Base-by-base conservation (phyloP, 92 coral and sea anemone genomes). In the Parazoanthus swiftii region DNA sequence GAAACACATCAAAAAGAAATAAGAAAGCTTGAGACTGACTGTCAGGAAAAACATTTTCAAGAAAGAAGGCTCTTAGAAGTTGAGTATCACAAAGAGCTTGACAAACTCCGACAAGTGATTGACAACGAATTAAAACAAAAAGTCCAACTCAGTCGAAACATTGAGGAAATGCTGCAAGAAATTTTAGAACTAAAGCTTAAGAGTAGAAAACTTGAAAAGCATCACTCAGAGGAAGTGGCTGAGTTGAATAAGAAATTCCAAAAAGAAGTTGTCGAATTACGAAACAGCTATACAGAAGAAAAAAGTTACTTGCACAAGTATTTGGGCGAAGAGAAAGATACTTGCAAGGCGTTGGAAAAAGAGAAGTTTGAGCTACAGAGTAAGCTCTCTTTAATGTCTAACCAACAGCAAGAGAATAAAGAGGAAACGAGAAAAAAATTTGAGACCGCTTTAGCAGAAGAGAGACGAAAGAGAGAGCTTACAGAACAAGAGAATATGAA, bases 121-220 rank as follows among this genome's bases (percentile, higher is more conserved):
- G 85, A 81, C 46, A 36, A 23, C 29, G 85, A 81, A 23, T 37
- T 59, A 1, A 58, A 20, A 2, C 74, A 81, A 56, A 81, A 81
- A 14, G 74, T 81, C 37, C 74, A 81, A 58, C 85, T 81, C 35
- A 59, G 73, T 44, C 25, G 44, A 37, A 81, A 58, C 25, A 59
- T 81, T 20, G 85, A 81, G 51, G 85, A 81, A 39, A 20, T 81
- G 51, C 85, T 38, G 3, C 68, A 81, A 21, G 85, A 20, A 58
- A 81, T 37, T 0, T 58, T 81, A n/a, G 85, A 81, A 21, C 3
- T 81, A 38, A 81, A 81, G 15, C 72, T 35, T 13, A 81, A 81
- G 68, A 35, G 50, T 23, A 63, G 68, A 81, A 81, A 81, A 58
- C 85, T 81, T 33, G 54, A 81, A 56, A 36, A 37, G 23, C 29